phyloP scores from a whole-genome alignment of 2,888 invertebrate species.

The Clitarchus hookeri region DNA sequence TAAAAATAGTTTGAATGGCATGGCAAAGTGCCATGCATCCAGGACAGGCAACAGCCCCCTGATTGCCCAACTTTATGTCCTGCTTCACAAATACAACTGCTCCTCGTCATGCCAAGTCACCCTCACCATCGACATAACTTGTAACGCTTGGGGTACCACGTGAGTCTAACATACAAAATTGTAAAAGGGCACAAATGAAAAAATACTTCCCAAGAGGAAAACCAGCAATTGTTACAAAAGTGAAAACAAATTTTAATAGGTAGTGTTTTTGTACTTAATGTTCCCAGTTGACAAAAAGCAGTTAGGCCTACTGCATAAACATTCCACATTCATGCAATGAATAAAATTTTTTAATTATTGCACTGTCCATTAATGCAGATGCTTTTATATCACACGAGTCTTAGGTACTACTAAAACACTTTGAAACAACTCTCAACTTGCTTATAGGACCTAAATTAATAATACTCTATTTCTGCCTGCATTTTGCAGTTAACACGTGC shows the following conservation, averaged over 20 bases:
- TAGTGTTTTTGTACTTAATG: background rate
- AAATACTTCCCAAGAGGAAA: background rate
- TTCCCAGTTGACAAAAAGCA: background rate
- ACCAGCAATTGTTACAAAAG: background rate
- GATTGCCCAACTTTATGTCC: conserved; percentile 35
- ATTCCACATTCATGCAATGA: background rate
- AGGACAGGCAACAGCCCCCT: conserved; percentile 39
- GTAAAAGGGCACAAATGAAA: background rate
- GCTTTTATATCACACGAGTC: background rate
- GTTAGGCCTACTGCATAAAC: background rate
- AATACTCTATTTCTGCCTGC: background rate
- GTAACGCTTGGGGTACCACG: conserved; percentile 38
- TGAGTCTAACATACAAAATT: conserved; percentile 16
- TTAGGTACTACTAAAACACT: conserved; percentile 10
- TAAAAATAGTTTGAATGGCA: background rate
- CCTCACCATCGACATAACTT: background rate
- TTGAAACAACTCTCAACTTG: background rate
- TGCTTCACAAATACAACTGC: background rate
- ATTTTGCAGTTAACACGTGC: background rate
- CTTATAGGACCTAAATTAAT: background rate
- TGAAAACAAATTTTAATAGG: no score
- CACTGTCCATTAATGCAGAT: background rate
- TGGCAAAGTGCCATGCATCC: background rate
- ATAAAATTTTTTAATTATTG: background rate
- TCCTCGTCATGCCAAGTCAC: background rate